Evolutionary conservation across 92 coral and sea anemone species (phyloP).

Genomic region (Blastomussa wellsi): DNA sequence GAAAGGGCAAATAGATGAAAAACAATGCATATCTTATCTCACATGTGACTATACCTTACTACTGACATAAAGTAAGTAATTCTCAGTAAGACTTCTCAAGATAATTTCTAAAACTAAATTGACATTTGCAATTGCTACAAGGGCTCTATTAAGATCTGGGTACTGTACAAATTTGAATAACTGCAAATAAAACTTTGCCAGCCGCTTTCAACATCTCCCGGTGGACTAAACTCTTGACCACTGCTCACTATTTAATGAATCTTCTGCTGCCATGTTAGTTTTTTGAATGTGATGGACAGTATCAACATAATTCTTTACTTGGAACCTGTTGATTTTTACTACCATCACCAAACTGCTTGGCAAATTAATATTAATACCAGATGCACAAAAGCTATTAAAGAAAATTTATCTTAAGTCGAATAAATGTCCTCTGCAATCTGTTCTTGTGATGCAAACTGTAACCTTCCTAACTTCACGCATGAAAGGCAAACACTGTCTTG

Average conservation of each 20-base stretch:
- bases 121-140: not conserved
- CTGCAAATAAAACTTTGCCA: not conserved
- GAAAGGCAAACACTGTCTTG: not conserved
- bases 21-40: too few species aligned
- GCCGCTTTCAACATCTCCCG: not conserved
- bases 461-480: not conserved
- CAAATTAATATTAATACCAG: not conserved
- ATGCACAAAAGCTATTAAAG: not conserved
- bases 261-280: too few species aligned
- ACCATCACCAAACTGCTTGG: not conserved
- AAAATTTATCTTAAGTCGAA: not conserved
- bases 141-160: not conserved
- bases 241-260: too few species aligned
- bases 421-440: not conserved
- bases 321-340: not conserved
- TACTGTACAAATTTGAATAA: too few species aligned
- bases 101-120: not conserved
- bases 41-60: too few species aligned
- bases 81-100: too few species aligned
- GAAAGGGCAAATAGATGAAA: too few species aligned
- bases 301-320: not conserved
- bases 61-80: too few species aligned
- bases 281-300: too few species aligned
- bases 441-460: not conserved
- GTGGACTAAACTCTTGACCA: too few species aligned